Conservation (phyloP, 2,113 vertebrate genomes). For the Carettochelys insculpta region DNA sequence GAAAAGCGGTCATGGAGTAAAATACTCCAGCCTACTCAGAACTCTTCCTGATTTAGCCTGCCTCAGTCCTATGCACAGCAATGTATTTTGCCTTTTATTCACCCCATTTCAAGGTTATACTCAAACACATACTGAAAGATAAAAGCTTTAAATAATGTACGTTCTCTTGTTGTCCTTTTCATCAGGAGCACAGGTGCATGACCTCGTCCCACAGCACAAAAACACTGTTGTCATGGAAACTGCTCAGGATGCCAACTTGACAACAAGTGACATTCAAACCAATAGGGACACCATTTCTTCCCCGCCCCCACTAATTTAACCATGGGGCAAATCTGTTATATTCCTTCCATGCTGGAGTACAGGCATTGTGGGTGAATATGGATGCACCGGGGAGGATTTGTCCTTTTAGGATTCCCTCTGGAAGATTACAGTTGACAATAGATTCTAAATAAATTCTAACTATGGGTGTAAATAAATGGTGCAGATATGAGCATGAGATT, state of each 20-base stretch:
- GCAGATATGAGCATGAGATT: not conserved
- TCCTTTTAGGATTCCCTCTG: not conserved
- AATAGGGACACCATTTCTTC: slow-evolving; percentile 66
- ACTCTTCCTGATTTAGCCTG: slow-evolving; percentile 47
- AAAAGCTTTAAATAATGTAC: slow-evolving; percentile 66
- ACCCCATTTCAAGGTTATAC: slow-evolving; percentile 70
- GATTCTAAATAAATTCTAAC: not conserved
- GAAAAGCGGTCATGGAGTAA: not conserved
- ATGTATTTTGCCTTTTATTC: slow-evolving; percentile 57
- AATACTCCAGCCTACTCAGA: not conserved
- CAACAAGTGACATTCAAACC: slow-evolving; percentile 80
- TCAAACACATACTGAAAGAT: slow-evolving; percentile 59
- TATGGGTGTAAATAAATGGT: too few relatives aligned
- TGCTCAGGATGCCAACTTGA: slow-evolving; percentile 69
- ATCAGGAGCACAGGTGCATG: slow-evolving; percentile 68
- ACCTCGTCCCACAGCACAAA: slow-evolving; percentile 67
- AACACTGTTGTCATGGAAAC: slow-evolving; percentile 75
- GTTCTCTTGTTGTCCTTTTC: slow-evolving; percentile 64
- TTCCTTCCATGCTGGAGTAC: not conserved
- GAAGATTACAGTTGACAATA: not conserved
- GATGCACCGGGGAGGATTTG: not conserved
- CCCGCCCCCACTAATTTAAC: not conserved
- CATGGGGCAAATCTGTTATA: slow-evolving; percentile 33
- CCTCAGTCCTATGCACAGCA: slow-evolving; percentile 33
- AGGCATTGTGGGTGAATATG: not conserved